These are phyloP conservation scores for Hippocampus guttulatus DNA, from an alignment of 2,113 vertebrate species.

Conservation along the genomic window DNA sequence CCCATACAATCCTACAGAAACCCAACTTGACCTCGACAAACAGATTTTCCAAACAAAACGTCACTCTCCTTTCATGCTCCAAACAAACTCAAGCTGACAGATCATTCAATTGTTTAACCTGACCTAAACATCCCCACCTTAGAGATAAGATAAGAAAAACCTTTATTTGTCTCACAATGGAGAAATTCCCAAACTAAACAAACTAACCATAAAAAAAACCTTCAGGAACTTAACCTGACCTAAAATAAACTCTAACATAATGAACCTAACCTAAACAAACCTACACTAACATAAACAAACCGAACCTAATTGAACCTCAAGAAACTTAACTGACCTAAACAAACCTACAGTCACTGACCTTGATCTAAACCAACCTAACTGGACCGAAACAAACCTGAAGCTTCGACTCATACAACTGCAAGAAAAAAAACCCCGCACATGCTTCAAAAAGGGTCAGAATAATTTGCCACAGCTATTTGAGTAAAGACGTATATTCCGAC, in stretches of 20 bases:
- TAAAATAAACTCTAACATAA: too few relatives aligned
- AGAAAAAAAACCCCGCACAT: slow-evolving; percentile 24
- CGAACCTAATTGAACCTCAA: too few relatives aligned
- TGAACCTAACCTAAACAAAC: too few relatives aligned
- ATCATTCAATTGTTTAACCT: not conserved
- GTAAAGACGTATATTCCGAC: slow-evolving; percentile 34
- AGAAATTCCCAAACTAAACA: not conserved
- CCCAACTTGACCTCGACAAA: not conserved
- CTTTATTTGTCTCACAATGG: too few relatives aligned
- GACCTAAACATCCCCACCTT: not conserved
- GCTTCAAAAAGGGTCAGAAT: slow-evolving; percentile 29
- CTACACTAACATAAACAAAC: too few relatives aligned
- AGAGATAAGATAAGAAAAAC: too few relatives aligned
- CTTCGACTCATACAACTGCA: not conserved
- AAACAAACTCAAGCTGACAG: not conserved
- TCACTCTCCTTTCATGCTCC: too few relatives aligned
- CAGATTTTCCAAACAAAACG: not conserved
- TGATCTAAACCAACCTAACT: not conserved
- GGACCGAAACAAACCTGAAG: not conserved
- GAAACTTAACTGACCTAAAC: not conserved
- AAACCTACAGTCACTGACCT: not conserved
- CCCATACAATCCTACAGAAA: not conserved
- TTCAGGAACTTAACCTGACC: not conserved
- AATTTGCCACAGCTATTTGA: slow-evolving; percentile 43
- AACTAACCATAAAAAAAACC: not conserved